Conservation (phyloP, 2,888 invertebrate species). For the Tribolium freemani region DNA sequence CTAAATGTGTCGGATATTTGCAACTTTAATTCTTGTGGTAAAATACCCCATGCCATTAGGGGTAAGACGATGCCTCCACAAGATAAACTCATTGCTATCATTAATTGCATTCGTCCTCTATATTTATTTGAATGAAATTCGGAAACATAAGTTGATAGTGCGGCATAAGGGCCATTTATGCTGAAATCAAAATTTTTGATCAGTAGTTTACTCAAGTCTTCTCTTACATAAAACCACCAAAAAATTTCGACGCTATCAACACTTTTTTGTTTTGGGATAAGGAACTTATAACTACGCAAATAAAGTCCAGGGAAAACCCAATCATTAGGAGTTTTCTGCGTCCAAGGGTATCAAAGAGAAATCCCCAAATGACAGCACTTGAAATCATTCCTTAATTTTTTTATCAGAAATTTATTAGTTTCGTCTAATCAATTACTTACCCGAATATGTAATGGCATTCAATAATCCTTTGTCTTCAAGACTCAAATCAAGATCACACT, state of each 20-base stretch:
- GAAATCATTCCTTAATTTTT: conserved; percentile 71
- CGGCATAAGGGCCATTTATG: conserved; percentile 78
- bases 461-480: conserved; percentile 70
- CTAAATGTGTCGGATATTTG: no score
- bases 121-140: conserved; percentile 78
- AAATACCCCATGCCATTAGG: conserved; percentile 78
- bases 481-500: conserved; percentile 79
- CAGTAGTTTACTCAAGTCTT: neutral
- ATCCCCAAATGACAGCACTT: conserved; percentile 83
- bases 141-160: conserved; percentile 77
- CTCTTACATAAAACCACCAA: conserved; percentile 57
- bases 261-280: conserved; percentile 76
- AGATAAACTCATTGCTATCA: conserved; percentile 75
- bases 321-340: conserved; percentile 76
- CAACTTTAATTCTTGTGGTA: conserved; percentile 67
- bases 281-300: conserved; percentile 76
- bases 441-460: conserved; percentile 64
- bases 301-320: conserved; percentile 75
- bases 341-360: conserved; percentile 80
- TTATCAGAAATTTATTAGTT: no score
- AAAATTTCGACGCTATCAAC: conserved; percentile 77
- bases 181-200: conserved; percentile 61
- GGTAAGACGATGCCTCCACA: conserved; percentile 76
- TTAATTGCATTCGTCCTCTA: conserved; percentile 74
- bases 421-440: conserved; percentile 54